Conservation (phyloP, 2,113 vertebrate species). For the Toxotes jaculatrix region DNA sequence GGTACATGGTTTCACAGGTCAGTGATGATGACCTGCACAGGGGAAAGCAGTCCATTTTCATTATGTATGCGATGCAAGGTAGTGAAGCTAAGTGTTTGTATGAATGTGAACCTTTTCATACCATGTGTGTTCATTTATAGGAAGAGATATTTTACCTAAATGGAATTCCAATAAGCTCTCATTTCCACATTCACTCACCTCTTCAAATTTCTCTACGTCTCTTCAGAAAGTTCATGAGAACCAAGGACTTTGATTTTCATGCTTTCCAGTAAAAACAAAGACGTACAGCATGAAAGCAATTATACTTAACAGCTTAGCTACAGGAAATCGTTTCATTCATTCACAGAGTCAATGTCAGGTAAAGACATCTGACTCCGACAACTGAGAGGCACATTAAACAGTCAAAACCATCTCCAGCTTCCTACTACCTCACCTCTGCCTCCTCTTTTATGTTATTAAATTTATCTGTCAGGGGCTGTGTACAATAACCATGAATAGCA, state of each 20-base stretch:
- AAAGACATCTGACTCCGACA: neutral
- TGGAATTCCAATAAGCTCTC: too few relatives aligned
- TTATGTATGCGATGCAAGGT: too few relatives aligned
- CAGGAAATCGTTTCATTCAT: neutral
- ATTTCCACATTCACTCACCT: too few relatives aligned
- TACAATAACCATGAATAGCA: neutral
- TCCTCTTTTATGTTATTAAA: conserved; percentile 6
- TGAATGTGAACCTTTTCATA: too few relatives aligned
- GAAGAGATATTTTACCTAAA: too few relatives aligned
- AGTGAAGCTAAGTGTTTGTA: too few relatives aligned
- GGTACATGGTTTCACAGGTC: too few relatives aligned
- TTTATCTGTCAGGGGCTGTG: neutral
- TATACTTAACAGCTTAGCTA: neutral
- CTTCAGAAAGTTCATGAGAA: neutral
- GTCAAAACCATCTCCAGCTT: neutral
- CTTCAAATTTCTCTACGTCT: neutral
- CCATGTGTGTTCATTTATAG: too few relatives aligned
- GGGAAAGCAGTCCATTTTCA: too few relatives aligned
- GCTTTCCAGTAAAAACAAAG: neutral
- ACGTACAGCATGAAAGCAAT: neutral
- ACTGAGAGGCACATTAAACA: neutral
- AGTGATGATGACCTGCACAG: too few relatives aligned
- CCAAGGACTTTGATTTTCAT: neutral
- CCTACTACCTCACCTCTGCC: neutral
- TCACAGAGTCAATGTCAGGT: neutral